Percentiles rank a stretch among this genome's conserved stretches.
Evolutionary conservation across 2,888 invertebrate species (phyloP).

Genomic region (Nomada ruficornis): DNA sequence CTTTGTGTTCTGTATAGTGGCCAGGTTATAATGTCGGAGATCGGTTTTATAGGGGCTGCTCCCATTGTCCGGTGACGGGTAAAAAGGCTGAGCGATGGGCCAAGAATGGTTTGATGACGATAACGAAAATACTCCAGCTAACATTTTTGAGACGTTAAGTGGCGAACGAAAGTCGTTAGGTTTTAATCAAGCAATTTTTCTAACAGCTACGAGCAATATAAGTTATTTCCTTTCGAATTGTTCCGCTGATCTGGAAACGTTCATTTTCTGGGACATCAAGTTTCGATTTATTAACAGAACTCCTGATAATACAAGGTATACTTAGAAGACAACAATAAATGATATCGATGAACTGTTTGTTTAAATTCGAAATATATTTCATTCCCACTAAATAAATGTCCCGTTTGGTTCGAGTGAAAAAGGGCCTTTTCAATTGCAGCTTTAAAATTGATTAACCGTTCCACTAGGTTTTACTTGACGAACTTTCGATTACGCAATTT

Average conservation of each 20-base stretch:
- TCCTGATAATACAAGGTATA: no score
- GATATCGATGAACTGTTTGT: not conserved
- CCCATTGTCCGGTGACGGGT: not conserved
- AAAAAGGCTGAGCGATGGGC: not conserved
- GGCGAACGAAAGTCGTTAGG: no score
- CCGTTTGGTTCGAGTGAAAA: not conserved
- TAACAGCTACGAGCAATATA: no score
- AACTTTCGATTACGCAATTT: conserved; percentile 2
- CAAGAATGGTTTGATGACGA: not conserved
- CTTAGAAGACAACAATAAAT: no score
- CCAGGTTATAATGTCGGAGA: not conserved
- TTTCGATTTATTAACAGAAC: no score
- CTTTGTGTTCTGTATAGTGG: not conserved
- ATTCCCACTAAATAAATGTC: not conserved
- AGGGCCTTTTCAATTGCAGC: not conserved
- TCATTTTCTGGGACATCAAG: no score
- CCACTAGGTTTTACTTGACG: not conserved
- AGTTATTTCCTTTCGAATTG: no score
- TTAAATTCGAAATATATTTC: not conserved
- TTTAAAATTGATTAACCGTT: conserved; percentile 14
- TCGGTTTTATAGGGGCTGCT: not conserved
- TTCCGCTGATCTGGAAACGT: no score
- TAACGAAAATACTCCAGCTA: not conserved
- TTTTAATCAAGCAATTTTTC: no score
- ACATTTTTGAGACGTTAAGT: no score